Evolutionary conservation across 64 coral and sea anemone species (phyloP), one percentile per base, ranked within the genome.

Genomic region (Dendrophyllia cribrosa): DNA sequence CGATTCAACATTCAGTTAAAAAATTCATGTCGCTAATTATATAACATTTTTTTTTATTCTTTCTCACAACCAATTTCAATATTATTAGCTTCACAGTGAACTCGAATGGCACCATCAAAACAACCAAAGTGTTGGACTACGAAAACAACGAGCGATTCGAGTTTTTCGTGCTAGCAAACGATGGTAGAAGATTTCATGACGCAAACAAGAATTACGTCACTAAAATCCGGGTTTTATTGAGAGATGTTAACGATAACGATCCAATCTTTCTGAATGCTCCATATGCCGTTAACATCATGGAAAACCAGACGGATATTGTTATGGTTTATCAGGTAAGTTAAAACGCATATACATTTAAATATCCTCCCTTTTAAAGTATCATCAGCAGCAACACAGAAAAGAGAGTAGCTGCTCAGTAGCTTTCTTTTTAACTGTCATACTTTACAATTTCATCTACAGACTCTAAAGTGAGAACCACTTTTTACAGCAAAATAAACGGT

Each of bases 211-310:
- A 78, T 76, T 70, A 59, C 70, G 59, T 15, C 5, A 75, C 59
- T 5, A 55, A 14, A 10, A 86, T 90, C 6, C 62, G 17, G 14
- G 34, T 95, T 64, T 11, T 26, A 17, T 17, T 95, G 1, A 61
- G 19, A 5, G 94, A 91, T 47, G 13, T 87, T 0, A 91, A 95
- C 79, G 88, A 95, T 49, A 95, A 91, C 53, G 61, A 77, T 23
- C 89, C 94, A 5, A 51, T 87, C 9, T 95, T 95, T 20, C 72
- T 52, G 20, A 65, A 80, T 1, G 90, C 75, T 0, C 89, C 82
- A 0, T 91, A 95, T 70, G 23, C 64, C 10, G 48, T 21, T 1
- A 7, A 70, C n/a, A 71, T 95, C 1, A 88, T 43, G 50, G 94
- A 95, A 68, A 93, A 93, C 43, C 71, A 67, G 51, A 51, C 91